Evolutionary conservation across 2,113 vertebrate genomes (phyloP).

Genomic region (Xyliphius kryptos): DNA sequence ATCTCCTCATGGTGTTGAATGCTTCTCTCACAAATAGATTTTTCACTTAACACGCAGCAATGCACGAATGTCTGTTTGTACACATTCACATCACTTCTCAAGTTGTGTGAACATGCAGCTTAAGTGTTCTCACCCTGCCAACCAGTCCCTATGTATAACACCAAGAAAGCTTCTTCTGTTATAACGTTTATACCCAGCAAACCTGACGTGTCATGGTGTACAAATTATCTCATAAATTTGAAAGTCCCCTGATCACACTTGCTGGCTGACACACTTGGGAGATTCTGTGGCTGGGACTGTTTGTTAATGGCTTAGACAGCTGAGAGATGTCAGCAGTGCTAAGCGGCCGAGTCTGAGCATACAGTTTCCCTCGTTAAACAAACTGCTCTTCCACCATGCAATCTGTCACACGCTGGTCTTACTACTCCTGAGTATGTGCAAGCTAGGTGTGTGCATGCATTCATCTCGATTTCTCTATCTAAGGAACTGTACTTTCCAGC

Average conservation of each 20-base stretch:
- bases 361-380: conserved; percentile 26
- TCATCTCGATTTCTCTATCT: background rate
- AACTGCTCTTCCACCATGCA: conserved; percentile 22
- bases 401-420: conserved; percentile 2
- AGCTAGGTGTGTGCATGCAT: background rate
- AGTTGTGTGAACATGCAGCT: too few species aligned
- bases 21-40: too few species aligned
- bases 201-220: too few species aligned
- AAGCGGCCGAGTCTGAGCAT: conserved; percentile 22
- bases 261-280: conserved; percentile 16
- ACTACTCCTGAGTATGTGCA: too few species aligned
- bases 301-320: conserved; percentile 33
- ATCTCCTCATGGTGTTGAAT: background rate
- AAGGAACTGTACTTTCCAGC: conserved; percentile 16
- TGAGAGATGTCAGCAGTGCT: conserved; percentile 25
- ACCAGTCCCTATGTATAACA: too few species aligned
- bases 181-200: too few species aligned
- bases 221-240: conserved; percentile 27
- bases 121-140: too few species aligned
- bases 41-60: too few species aligned
- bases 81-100: too few species aligned
- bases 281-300: conserved; percentile 27
- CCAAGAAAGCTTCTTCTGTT: too few species aligned
- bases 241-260: conserved; percentile 32
- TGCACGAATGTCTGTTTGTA: background rate